Percentiles rank a stretch among this genome's conserved stretches.
These are phyloP conservation scores for Sinodicranocentrus sp. DNA, from an alignment of 2,888 invertebrate species.

Conservation along the genomic window DNA sequence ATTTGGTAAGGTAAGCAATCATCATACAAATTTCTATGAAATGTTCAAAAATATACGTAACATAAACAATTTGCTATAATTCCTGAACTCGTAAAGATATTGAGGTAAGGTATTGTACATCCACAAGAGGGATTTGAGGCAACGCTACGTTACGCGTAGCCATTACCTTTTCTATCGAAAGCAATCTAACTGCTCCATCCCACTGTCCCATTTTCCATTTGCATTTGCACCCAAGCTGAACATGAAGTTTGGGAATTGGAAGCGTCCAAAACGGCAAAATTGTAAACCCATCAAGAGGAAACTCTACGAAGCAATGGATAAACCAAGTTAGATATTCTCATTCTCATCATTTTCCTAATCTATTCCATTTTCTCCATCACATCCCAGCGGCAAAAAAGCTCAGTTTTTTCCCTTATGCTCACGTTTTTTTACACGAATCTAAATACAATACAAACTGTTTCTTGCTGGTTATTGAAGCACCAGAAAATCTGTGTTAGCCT, in stretches of 20 bases:
- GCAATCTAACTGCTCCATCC: too few relatives aligned
- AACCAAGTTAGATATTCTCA: constrained; percentile 1
- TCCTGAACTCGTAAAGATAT: too few relatives aligned
- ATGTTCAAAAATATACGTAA: too few relatives aligned
- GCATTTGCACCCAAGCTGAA: constrained; percentile 76
- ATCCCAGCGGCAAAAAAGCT: background rate
- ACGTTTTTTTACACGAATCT: background rate
- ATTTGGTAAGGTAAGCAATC: too few relatives aligned
- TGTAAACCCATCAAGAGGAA: constrained; percentile 41
- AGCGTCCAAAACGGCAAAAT: constrained; percentile 34
- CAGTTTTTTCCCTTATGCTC: background rate
- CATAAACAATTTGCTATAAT: too few relatives aligned
- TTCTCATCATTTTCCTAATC: constrained; percentile 23
- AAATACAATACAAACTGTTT: constrained; percentile 47
- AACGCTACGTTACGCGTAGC: too few relatives aligned
- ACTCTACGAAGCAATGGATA: background rate
- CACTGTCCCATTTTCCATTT: constrained; percentile 69
- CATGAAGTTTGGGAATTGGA: constrained; percentile 76
- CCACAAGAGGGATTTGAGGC: too few relatives aligned
- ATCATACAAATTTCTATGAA: too few relatives aligned
- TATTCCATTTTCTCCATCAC: constrained; percentile 20
- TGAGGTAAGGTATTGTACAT: too few relatives aligned
- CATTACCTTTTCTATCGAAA: too few relatives aligned
- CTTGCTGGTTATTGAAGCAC: constrained; percentile 54
- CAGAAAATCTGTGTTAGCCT: constrained; percentile 58